Base-by-base conservation (phyloP, 2,797 vertebrate genomes). In the Pangasius krempfi region DNA sequence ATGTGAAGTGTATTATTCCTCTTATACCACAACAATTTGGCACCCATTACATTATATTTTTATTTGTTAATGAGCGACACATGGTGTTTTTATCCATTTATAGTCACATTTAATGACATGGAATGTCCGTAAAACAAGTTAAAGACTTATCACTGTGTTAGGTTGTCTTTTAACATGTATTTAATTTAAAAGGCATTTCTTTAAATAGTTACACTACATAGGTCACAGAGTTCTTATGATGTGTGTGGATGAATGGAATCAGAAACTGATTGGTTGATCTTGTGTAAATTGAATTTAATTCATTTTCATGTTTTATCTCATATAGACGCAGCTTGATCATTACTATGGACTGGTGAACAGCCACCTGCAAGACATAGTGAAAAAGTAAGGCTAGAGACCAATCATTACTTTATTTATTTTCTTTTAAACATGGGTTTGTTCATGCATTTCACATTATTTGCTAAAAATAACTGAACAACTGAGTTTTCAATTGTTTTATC, bases 271-370 rank as follows among this genome's bases (percentile, higher is more conserved):
- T 50, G 4, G 76, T 56, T 79, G 22, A 44, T 25, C 8, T 25
- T 75, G 14, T 56, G 27, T 30, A 54, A 54, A 33, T 22, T 76
- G 25, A 75, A 75, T 60, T n/a, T 0, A 20, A 33, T 80, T 80
- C 0, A 20, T 40, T 40, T 60, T 25, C 1, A 5, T 80, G 10
- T 58, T 81, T 66, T 84, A 54, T 81, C 30, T 68, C 83, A 93
- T 93, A 75, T 92, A 97, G 97, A 93, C 92, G 44, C 96, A 97
- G 92, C 96, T 97, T 81, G 97, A 97, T 94, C 97, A 97, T 94
- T 97, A 97, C 88, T 78, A 96, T 90, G 96, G 94, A 86, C 94
- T 97, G 1, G 95, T 95, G 91, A 97, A 95, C 94, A 97, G 96
- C 93, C 97, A 95, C 85, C 89, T 97, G 91, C 97, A 96, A 95